Base-by-base conservation (phyloP, 2,113 vertebrate genomes). In the Callipepla californica region DNA sequence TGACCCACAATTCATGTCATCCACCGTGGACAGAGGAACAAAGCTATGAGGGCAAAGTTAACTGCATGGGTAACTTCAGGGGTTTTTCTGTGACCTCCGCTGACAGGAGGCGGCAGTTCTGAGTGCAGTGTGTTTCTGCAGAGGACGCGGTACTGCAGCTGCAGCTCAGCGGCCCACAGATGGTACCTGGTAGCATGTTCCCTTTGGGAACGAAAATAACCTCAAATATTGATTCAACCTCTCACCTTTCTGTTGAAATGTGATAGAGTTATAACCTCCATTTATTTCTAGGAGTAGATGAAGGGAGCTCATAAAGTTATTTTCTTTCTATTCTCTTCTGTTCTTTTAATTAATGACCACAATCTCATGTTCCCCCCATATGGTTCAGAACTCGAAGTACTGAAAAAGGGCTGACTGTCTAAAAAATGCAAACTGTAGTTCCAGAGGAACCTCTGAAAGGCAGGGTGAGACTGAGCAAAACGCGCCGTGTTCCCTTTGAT, bases 51-150 rank as follows among this genome's bases (percentile, higher is more conserved):
- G 81, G 32, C 30, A 30, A 34, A 34, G 36, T 76, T 57, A 76
- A 80, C 61, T 73, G 36, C n/a, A 2, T 44, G 40, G 42, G 70
- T 79, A n/a, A 61, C 20, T 81, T 61, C 2, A 62, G 14, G 67
- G 23, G 0, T 0, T 0, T 14, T 70, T 80, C 83, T 30, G 34
- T 89, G 12, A 74, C 13, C 7, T 67, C 3, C n/a, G 25, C 6
- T 68, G 45, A 14, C 11, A 66, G 34, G 55, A 34, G 36, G 42
- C 12, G 5, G 2, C 15, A 21, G 51, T 92, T 87, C 32, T 68
- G 40, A 67, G 42, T 44, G 16, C 45, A n/a, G 21, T 51, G 14
- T 62, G 2, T 32, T 16, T 61, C 83, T 91, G 40, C 18, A 38
- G 8, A 92, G 62, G 22, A 50, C 13, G 16, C 23, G 32, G 32